Conservation (phyloP, 1,140 invertebrate species). For the Cataglyphis hispanica region DNA sequence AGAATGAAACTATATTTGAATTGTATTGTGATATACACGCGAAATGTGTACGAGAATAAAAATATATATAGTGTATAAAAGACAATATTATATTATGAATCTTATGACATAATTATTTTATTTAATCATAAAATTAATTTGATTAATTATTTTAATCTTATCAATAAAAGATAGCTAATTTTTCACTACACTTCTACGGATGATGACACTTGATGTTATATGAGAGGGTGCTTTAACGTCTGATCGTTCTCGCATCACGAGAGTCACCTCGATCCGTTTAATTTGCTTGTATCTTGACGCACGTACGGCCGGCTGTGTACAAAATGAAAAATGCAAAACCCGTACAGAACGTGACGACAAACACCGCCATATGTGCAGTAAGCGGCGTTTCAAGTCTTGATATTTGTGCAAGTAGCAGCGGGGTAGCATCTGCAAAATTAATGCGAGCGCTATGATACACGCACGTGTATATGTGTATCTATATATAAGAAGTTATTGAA, state of each 20-base stretch:
- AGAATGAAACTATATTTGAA: neutral
- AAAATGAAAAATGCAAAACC: constrained; percentile 71
- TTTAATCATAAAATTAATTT: neutral
- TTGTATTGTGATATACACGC: neutral
- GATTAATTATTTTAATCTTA: neutral
- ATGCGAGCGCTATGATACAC: constrained; percentile 35
- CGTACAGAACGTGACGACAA: constrained; percentile 62
- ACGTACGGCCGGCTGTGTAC: neutral
- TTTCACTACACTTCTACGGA: constrained; percentile 14
- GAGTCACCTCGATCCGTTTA: neutral
- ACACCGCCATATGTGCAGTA: constrained; percentile 8
- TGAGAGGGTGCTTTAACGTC: constrained; percentile 8
- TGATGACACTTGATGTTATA: constrained; percentile 28
- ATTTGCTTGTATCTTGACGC: constrained; percentile 45
- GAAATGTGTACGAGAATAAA: neutral
- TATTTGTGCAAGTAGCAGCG: constrained; percentile 12
- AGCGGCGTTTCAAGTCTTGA: constrained; percentile 13
- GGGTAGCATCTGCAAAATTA: constrained; percentile 14
- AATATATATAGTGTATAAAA: too few relatives aligned
- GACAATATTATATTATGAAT: neutral
- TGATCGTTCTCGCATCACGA: neutral
- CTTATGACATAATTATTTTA: too few relatives aligned
- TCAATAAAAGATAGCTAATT: neutral
- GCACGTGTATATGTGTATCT: constrained; percentile 43
- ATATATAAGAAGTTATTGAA: neutral